Conservation (phyloP, 2,113 vertebrate genomes). For the Sakesphorus luctuosus region DNA sequence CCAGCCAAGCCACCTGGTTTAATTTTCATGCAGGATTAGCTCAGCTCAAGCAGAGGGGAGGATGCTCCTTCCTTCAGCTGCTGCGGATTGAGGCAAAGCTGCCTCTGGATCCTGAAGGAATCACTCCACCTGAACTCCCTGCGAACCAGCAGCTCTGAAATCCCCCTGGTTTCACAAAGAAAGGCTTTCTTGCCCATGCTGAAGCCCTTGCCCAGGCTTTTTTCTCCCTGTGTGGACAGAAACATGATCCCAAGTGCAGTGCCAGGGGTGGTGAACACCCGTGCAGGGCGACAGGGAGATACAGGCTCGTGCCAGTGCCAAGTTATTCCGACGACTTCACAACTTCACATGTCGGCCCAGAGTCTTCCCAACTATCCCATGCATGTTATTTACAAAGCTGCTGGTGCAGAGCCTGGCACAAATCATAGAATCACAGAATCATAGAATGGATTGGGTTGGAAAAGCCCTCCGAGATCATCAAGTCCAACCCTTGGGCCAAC, state of each 20-base stretch:
- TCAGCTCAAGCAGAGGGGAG: not conserved
- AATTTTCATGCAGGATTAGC: not conserved
- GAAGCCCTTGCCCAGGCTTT: not conserved
- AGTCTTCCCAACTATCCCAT: not conserved
- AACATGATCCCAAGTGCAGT: not conserved
- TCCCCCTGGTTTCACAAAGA: not conserved
- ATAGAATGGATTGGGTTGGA: no score
- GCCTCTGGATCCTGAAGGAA: not conserved
- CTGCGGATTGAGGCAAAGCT: not conserved
- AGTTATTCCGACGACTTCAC: not conserved
- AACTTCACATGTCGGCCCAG: not conserved
- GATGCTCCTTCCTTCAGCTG: not conserved
- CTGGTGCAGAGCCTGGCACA: not conserved
- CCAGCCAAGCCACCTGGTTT: not conserved
- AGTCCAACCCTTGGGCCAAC: no score
- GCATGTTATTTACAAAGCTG: not conserved
- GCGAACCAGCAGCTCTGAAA: not conserved
- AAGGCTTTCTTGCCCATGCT: not conserved
- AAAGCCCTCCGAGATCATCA: no score
- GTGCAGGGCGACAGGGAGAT: not conserved
- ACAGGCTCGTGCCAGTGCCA: not conserved
- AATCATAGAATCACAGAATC: no score
- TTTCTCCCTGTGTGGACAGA: not conserved
- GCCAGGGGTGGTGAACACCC: not conserved
- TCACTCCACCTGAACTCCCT: fast-evolving